Evolutionary conservation across 1,140 invertebrate genomes (phyloP), one percentile per base, ranked within the genome.

Genomic region (Diabrotica undecimpunctata): DNA sequence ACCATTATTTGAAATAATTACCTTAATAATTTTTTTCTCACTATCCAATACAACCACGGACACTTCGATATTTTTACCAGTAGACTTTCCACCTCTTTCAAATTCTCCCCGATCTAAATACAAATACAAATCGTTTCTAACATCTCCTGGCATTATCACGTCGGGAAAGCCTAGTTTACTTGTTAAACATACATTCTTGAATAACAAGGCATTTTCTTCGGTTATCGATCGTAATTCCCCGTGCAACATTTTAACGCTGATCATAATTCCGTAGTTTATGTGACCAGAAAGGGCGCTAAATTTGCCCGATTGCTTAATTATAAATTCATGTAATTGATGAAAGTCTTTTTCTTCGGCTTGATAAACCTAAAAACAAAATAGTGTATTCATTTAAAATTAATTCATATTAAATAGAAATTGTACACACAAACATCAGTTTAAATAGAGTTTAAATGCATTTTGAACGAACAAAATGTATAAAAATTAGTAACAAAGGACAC

Each of bases 71-170:
- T 98, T 98, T 78, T 97, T 97, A 0, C 92, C 93, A 0, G 94
- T 94, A 8, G 93, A 94, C 77, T 97, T 98, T n/a, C 92, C 94
- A 1, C 94, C 95, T 57, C 93, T 85, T 75, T 97, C 95, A 78
- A 97, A 97, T 75, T 97, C 95, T 0, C 91, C 95, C 41, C 86
- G 84, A 68, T 93, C 90, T 57, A 98, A 74, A 6, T 89, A 93
- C 13, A 97, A 78, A 76, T 97, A 97, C n/a, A 98, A 81, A 81
- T 98, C 96, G 81, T 98, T 98, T 72, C 95, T 88, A 3, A 94
- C 90, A 78, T 94, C 94, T 13, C 96, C 95, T 0, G 96, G 95
- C 91, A 96, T 96, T 64, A 98, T 96, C 38, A 97, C 89, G 81
- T 97, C 95, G 46, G 95, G 90, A 77, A 97, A 97, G 0, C 94